Percentiles rank a stretch among this genome's conserved stretches.
Conservation (phyloP, 2,113 vertebrate genomes). For the Saguinus imperator region DNA sequence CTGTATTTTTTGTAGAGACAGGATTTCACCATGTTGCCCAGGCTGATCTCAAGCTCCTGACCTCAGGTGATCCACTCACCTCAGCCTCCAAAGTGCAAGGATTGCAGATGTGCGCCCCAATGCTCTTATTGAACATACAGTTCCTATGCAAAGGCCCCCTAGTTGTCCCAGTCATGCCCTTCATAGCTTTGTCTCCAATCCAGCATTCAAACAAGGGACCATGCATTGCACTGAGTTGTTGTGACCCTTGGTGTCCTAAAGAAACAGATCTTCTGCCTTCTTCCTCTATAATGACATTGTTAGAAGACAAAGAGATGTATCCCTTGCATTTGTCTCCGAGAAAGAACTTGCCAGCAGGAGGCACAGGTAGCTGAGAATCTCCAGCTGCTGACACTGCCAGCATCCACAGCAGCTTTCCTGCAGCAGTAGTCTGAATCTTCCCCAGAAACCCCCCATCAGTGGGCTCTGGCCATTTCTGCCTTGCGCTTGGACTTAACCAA, state of each 20-base stretch:
- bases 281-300: background rate
- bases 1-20: too few relatives aligned
- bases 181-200: background rate
- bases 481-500: accelerated
- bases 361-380: background rate
- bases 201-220: background rate
- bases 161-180: background rate
- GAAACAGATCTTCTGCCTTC: background rate
- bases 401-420: background rate
- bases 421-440: background rate
- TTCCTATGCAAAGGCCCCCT: background rate
- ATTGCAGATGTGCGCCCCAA: too few relatives aligned
- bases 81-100: too few relatives aligned
- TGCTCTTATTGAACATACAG: background rate
- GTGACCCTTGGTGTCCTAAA: background rate
- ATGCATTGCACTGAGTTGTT: background rate
- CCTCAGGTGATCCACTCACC: too few relatives aligned
- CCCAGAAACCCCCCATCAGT: accelerated
- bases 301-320: background rate
- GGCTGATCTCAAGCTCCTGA: too few relatives aligned
- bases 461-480: background rate
- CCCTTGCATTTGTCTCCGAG: background rate
- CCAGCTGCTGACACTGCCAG: background rate
- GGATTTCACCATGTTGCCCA: too few relatives aligned
- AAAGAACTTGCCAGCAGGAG: background rate